phyloP scores from a whole-genome alignment of 2,113 vertebrate species.

The Telmatochromis sp. region DNA sequence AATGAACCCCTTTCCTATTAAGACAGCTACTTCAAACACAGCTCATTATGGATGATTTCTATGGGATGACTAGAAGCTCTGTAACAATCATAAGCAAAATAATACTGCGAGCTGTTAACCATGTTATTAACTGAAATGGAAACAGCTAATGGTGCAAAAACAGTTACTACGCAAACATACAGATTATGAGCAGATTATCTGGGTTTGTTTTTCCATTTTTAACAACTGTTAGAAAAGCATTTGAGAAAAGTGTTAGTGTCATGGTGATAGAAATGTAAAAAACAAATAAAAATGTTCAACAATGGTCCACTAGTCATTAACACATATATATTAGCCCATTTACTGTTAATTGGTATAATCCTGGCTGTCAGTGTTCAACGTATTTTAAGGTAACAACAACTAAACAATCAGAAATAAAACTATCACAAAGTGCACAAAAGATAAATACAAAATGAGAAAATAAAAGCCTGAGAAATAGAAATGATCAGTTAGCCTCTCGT shows the following conservation, averaged over 20 bases:
- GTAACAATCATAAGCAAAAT: constrained; percentile 6
- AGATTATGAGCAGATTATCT: not conserved
- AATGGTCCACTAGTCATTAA: constrained; percentile 38
- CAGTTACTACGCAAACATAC: not conserved
- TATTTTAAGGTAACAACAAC: not conserved
- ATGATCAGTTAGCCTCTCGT: constrained; percentile 20
- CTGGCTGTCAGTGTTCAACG: constrained; percentile 41
- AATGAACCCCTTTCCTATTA: not conserved
- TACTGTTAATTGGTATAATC: constrained; percentile 18
- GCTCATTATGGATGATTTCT: constrained; percentile 1
- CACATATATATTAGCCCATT: constrained; percentile 24
- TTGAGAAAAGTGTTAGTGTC: not conserved
- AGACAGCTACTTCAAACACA: constrained; percentile 6
- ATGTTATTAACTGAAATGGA: constrained; percentile 22
- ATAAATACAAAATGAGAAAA: constrained; percentile 14
- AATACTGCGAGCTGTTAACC: constrained; percentile 26
- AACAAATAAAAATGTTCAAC: not conserved
- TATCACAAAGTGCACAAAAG: constrained; percentile 55
- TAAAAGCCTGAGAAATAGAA: constrained; percentile 32
- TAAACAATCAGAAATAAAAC: constrained; percentile 15
- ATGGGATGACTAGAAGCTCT: not conserved
- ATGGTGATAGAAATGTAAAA: not conserved
- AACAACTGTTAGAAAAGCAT: constrained; percentile 28
- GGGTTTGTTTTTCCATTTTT: not conserved
- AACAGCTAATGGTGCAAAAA: constrained; percentile 41